Conservation (phyloP, 2,113 vertebrate genomes). For the Brachypteracias leptosomus region DNA sequence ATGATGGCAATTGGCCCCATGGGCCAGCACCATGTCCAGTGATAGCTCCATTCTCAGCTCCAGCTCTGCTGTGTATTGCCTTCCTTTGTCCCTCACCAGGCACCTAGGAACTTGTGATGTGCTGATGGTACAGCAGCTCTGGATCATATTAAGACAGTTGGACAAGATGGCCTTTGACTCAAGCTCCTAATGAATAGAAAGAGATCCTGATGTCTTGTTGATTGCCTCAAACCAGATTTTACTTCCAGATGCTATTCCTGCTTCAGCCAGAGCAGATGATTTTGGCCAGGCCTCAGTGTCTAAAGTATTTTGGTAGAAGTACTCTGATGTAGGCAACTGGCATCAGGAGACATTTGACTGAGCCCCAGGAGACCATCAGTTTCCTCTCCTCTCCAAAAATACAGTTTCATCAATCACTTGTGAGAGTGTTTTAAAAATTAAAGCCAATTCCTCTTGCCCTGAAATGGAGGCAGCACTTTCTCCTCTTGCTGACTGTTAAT, state of each 20-base stretch:
- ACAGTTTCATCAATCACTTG: background rate
- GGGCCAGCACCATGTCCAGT: fast-evolving
- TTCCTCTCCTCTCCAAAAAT: slow-evolving; percentile 8
- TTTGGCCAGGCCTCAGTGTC: background rate
- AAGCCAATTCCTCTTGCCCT: background rate
- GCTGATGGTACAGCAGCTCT: background rate
- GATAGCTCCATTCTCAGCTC: background rate
- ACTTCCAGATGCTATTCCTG: background rate
- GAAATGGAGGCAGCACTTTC: background rate
- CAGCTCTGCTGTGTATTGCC: background rate
- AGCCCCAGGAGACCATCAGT: background rate
- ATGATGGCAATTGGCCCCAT: background rate
- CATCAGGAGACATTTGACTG: background rate
- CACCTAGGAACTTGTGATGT: background rate
- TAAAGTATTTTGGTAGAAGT: background rate
- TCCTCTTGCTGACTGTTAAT: background rate
- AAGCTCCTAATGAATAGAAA: background rate
- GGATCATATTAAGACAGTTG: background rate
- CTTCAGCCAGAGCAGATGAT: background rate
- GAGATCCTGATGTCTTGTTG: background rate
- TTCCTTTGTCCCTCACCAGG: background rate
- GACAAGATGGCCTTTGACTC: background rate
- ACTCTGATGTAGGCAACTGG: background rate
- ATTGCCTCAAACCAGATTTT: background rate
- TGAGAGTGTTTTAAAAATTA: slow-evolving; percentile 9